Percentiles rank a stretch among this genome's conserved stretches.
Conservation (phyloP, 2,113 vertebrate genomes). For the Pollachius pollachius region DNA sequence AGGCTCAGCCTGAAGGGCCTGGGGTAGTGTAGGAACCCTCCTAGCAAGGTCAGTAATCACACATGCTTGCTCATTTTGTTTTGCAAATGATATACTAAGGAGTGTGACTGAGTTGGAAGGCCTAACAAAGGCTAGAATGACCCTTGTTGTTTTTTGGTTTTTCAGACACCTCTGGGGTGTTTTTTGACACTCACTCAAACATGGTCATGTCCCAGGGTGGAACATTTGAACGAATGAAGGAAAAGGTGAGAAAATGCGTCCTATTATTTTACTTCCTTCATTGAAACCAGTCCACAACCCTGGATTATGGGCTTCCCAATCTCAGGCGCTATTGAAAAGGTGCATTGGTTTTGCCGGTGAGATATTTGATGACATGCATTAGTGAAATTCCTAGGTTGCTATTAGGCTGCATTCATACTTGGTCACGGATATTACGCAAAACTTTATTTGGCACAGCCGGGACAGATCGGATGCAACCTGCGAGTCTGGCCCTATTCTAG, state of each 20-base stretch:
- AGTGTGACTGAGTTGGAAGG: background rate
- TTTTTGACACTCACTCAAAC: slow-evolving; percentile 94
- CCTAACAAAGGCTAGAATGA: slow-evolving; percentile 14
- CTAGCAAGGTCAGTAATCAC: background rate
- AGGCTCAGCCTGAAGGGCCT: background rate
- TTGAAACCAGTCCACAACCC: too few relatives aligned
- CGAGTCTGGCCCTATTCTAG: too few relatives aligned
- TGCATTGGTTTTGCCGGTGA: too few relatives aligned
- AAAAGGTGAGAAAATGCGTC: slow-evolving; percentile 79
- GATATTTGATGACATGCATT: too few relatives aligned
- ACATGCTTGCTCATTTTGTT: slow-evolving; percentile 46
- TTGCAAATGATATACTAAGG: slow-evolving; percentile 58
- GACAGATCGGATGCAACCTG: too few relatives aligned
- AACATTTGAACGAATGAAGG: slow-evolving; percentile 92
- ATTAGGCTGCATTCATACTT: too few relatives aligned
- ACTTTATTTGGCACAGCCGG: too few relatives aligned
- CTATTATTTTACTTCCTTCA: too few relatives aligned
- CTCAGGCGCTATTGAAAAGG: too few relatives aligned
- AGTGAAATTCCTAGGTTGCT: too few relatives aligned
- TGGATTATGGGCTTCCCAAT: too few relatives aligned
- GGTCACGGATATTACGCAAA: too few relatives aligned
- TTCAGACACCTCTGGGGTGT: slow-evolving; percentile 86
- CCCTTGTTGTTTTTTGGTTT: slow-evolving; percentile 17
- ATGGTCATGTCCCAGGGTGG: slow-evolving; percentile 94
- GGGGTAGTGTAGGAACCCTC: background rate